A percentile compares a stretch with the other conserved stretches of the same genome.
These are phyloP conservation scores for Drosophila malerkotliana DNA, from an alignment of 1,140 invertebrate genomes.

Conservation along the genomic window DNA sequence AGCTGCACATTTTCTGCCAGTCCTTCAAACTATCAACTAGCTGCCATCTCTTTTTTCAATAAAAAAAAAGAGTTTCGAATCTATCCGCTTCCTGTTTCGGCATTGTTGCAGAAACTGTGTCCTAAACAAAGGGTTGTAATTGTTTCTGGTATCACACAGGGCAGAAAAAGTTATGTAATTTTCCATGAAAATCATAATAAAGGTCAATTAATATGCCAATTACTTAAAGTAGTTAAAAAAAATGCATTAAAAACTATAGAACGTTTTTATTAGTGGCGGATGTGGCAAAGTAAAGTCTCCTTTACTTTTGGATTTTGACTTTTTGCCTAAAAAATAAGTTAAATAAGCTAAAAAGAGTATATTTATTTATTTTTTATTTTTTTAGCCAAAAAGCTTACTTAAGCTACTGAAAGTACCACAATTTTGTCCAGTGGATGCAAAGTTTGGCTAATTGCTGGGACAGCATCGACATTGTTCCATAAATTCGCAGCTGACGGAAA, in stretches of 20 bases:
- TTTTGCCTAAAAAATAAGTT: background rate
- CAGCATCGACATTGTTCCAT: conserved; percentile 26
- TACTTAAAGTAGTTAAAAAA: no score
- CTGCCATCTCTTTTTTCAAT: background rate
- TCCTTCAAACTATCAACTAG: conserved; percentile 54
- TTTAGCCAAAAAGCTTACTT: no score
- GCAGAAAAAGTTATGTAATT: background rate
- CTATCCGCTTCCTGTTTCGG: conserved; percentile 29
- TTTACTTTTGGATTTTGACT: background rate
- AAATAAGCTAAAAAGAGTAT: background rate
- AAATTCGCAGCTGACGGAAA: conserved; percentile 37
- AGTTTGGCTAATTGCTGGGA: conserved; percentile 47
- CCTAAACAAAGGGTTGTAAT: conserved; percentile 22
- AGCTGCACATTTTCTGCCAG: conserved; percentile 56
- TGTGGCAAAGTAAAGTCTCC: no score
- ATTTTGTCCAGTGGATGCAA: conserved; percentile 17
- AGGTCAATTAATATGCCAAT: no score
- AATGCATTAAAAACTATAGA: no score
- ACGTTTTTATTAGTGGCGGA: no score
- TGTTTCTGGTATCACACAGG: background rate
- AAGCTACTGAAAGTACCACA: no score
- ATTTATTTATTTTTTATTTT: no score
- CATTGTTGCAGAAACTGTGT: conserved; percentile 32
- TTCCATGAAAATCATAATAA: background rate
- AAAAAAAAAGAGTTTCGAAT: conserved; percentile 28